Conservation (phyloP, 2,797 vertebrate species). For the Halcyon smyrnensis region DNA sequence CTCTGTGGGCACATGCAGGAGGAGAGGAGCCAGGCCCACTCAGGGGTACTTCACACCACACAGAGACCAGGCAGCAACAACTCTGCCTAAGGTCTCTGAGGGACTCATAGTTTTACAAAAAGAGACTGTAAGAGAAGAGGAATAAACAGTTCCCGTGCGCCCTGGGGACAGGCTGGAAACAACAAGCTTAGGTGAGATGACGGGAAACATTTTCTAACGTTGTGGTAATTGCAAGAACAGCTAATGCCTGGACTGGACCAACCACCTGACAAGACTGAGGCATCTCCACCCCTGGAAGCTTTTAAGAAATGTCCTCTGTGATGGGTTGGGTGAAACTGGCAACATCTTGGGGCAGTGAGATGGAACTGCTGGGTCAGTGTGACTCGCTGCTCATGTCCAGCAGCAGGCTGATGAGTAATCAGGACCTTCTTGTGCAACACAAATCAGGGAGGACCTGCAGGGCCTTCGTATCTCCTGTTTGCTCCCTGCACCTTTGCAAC, state of each 20-base stretch:
- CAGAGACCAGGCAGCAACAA: neutral
- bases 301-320: neutral
- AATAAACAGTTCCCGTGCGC: neutral
- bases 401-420: neutral
- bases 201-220: neutral
- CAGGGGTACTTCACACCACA: neutral
- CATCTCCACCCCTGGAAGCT: neutral
- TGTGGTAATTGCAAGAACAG: neutral
- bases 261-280: neutral
- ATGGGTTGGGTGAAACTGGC: neutral
- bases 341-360: neutral
- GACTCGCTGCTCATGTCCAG: fast-evolving
- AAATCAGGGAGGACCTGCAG: neutral
- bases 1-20: neutral
- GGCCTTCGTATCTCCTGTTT: neutral
- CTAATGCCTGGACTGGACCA: neutral
- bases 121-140: neutral
- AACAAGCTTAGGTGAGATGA: neutral
- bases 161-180: neutral
- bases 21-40: neutral
- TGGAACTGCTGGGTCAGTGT: neutral
- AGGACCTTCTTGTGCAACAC: neutral
- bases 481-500: neutral
- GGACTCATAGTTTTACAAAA: neutral
- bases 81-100: neutral